Evolutionary conservation across 23 tunicate species (phyloP), one percentile per base, ranked within the genome.

Genomic region (Styela clava): DNA sequence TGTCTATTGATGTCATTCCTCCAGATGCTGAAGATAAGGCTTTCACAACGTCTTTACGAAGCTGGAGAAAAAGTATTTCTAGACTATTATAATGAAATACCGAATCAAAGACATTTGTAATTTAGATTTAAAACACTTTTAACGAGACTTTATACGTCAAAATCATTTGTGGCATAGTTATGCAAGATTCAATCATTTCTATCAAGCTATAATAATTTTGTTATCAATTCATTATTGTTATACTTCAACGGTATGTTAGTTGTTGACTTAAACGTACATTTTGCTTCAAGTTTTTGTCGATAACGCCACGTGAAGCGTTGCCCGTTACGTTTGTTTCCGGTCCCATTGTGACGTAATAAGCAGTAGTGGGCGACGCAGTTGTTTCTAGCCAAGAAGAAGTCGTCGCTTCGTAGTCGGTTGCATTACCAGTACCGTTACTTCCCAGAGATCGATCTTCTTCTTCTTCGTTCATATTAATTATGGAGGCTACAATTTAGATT

Each of bases 1-100:
- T 93, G 78, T 93, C 98, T 32, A 93, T 68, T 23, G 98, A 87
- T 69, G 98, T 93, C 85, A 93, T 89, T 12, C 87, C 78, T 16
- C 78, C 82, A 18, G 98, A 69, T 29, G 98, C 98, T 22, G 83
- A 72, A 25, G 89, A 88, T 33, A 93, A 73, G 69, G 94, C 89
- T 19, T 64, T n/a, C 12, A 93, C 98, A 1, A 93, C 84, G 69
- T 93, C 87, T 3, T 87, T 72, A 7, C 98, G 88, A 25, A 93
- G 86, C 98, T 92, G 79, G n/a, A n/a, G 52, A 79, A 16, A 56
- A 16, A 16, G 18, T 56, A 56, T 56, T 56, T 56, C 18, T 56
- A 56, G 63, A 56, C 18, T 20, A 56, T 56, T 56, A 16, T 20
- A 56, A 56, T 56, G 63, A 20, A 18, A 56, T 56, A 20, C 18